Evolutionary conservation across 2,888 invertebrate species (phyloP).

Genomic region (Mylabris sibirica): DNA sequence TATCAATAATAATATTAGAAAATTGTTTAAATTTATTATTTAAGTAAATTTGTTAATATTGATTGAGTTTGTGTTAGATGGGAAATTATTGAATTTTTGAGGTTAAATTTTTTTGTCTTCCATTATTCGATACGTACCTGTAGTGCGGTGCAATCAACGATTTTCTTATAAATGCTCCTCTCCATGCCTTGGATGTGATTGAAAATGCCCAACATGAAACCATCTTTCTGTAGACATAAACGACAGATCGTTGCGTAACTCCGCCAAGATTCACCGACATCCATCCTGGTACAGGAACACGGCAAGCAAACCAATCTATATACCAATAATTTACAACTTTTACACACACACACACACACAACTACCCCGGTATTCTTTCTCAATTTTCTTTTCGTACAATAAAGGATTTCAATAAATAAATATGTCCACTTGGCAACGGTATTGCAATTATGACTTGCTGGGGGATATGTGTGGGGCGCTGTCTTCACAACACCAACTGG

Average conservation of each 20-base stretch:
- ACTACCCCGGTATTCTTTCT: background rate
- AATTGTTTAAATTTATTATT: background rate
- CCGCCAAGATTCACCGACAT: slow-evolving; percentile 61
- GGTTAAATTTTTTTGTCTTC: background rate
- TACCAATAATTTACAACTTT: background rate
- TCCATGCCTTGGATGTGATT: slow-evolving; percentile 63
- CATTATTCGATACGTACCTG: slow-evolving; percentile 51
- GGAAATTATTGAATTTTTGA: background rate
- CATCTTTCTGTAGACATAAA: slow-evolving; percentile 70
- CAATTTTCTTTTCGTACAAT: too few relatives aligned
- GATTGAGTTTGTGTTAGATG: background rate
- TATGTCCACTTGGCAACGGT: slow-evolving; percentile 41
- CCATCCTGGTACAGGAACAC: slow-evolving; percentile 40
- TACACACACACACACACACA: background rate
- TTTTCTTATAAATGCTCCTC: slow-evolving; percentile 61
- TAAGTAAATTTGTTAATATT: background rate
- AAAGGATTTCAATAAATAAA: slow-evolving; percentile 19
- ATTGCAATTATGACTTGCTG: background rate
- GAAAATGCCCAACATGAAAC: slow-evolving; percentile 71
- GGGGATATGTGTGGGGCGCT: slow-evolving; percentile 58
- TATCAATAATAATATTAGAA: background rate
- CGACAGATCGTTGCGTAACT: slow-evolving; percentile 73
- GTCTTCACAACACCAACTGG: slow-evolving; percentile 63
- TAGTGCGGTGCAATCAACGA: slow-evolving; percentile 60
- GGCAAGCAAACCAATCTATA: background rate